A percentile compares a stretch with the other conserved stretches of the same genome.
phyloP scores from a whole-genome alignment of 2,797 vertebrate species.

The Sphenodon punctatus region DNA sequence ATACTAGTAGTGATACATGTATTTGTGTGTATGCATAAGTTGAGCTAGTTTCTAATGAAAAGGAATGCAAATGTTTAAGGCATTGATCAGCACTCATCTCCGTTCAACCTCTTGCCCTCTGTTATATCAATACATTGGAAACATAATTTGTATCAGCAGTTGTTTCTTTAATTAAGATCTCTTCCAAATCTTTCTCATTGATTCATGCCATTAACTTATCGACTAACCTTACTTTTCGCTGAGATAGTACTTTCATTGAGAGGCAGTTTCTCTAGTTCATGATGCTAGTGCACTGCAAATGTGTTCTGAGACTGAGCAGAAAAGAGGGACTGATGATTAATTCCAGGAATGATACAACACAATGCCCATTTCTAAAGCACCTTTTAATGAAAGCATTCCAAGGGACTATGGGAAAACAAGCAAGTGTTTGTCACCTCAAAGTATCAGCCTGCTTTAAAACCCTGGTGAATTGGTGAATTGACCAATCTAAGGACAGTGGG shows the following conservation, averaged over 20 bases:
- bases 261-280: slow-evolving; percentile 24
- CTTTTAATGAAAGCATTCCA: neutral
- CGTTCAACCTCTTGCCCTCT: slow-evolving; percentile 69
- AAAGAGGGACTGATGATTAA: neutral
- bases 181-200: slow-evolving; percentile 88
- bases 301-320: neutral
- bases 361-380: neutral
- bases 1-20: neutral
- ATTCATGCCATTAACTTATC: slow-evolving; percentile 91
- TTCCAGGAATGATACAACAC: neutral
- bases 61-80: slow-evolving; percentile 85
- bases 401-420: neutral
- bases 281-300: neutral
- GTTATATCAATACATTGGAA: slow-evolving; percentile 87
- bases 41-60: slow-evolving; percentile 73
- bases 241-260: slow-evolving; percentile 78
- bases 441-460: neutral
- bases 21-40: neutral
- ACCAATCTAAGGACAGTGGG: neutral
- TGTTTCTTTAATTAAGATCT: slow-evolving; percentile 98
- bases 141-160: slow-evolving; percentile 94
- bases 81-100: slow-evolving; percentile 81
- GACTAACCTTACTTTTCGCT: slow-evolving; percentile 80
- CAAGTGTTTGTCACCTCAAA: rapidly evolving
- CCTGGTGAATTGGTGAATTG: neutral